Base-by-base conservation (phyloP, 2,888 invertebrate species). In the Rapana venosa region DNA sequence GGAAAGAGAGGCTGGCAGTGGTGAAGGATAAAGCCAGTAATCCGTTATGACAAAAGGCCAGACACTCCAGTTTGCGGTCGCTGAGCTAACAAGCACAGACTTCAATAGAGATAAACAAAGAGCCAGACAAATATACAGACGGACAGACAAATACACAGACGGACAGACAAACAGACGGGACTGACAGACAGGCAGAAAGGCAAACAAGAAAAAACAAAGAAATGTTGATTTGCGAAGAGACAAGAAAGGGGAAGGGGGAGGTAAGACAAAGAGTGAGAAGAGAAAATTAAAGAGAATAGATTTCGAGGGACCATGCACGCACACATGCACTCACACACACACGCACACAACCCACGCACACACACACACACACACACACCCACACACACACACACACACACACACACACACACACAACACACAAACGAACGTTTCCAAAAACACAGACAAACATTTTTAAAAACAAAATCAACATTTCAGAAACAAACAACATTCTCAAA, bases 351-450 rank as follows among this genome's bases (percentile, higher is more conserved):
- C 11, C 66, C 2, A 66, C 66, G 17, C 66, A 66, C 79, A 79
- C 79, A 79, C 79, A 30, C 79, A 79, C 79, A 79, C 79, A 79
- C 79, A 79, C 79, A 30, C 32, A 79, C 79, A 79, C 79, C 17
- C 79, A 30, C 32, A 79, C 79, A 79, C 79, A 79, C 79, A 32
- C 79, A 79, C 79, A 87, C 30, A 86, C 58, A 56, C 58, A 56
- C n/a, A 30, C n/a, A 66, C 58, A 86, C 61, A 56, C 15, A 56
- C 30, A 87, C 30, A 61, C 47, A 5, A 8, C 8, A 47, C 47
- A 47, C 2, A 47, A 8, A 47, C 47, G 8, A 47, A 47, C 47
- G 8, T 8, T 47, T 47, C 8, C 47, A 47, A 47, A 47, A 47
- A 47, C 47, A 66, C 22, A 22, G 20, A 22, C 17, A 66, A 66